Percentiles rank a stretch among this genome's conserved stretches.
phyloP scores from a whole-genome alignment of 2,113 vertebrate genomes.

The Hyla sarda region DNA sequence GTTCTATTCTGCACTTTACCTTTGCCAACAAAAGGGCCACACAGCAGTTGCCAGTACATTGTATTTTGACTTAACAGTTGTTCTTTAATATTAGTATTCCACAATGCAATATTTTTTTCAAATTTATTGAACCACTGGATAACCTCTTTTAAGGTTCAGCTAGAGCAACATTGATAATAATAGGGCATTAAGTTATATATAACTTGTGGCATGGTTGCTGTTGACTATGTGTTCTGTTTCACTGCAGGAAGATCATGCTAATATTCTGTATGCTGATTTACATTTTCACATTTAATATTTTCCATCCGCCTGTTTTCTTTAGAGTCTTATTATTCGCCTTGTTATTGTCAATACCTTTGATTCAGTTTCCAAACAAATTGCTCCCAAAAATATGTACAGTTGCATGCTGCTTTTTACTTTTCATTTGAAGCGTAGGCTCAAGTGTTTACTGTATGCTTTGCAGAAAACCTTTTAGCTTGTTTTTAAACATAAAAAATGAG shows the following conservation, averaged over 20 bases:
- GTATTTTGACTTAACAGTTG: too few relatives aligned
- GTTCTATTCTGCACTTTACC: too few relatives aligned
- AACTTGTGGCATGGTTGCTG: too few relatives aligned
- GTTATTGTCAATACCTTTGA: slow-evolving; percentile 9
- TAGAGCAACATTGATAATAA: neutral
- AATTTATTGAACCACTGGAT: too few relatives aligned
- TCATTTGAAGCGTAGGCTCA: slow-evolving; percentile 16
- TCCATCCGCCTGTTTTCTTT: neutral
- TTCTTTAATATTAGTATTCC: neutral
- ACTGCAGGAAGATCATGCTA: neutral
- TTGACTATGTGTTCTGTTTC: neutral
- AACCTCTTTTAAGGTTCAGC: too few relatives aligned
- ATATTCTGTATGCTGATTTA: neutral
- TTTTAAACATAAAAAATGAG: neutral
- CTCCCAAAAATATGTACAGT: neutral
- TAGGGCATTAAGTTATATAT: neutral
- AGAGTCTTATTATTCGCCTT: slow-evolving; percentile 2
- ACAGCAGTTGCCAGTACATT: too few relatives aligned
- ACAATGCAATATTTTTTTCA: too few relatives aligned
- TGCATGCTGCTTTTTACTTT: neutral
- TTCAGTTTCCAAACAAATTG: neutral
- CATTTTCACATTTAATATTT: neutral
- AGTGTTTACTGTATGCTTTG: neutral
- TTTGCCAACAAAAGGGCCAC: too few relatives aligned
- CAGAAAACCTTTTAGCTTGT: slow-evolving; percentile 7